phyloP scores from a whole-genome alignment of 2,888 invertebrate species.

The Micoletzkya japonica region DNA sequence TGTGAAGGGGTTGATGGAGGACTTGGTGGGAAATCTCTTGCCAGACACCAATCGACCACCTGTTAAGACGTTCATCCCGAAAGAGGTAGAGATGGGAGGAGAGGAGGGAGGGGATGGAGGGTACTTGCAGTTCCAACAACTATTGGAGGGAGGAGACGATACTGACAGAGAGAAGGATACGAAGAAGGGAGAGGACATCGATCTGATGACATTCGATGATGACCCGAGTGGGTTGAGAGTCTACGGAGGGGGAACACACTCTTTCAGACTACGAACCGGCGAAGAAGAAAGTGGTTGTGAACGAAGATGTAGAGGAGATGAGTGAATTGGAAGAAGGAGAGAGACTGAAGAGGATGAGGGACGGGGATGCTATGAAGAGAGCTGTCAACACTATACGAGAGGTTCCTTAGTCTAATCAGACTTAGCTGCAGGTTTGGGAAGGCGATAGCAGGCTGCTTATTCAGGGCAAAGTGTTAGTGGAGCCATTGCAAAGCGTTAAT shows the following conservation, averaged over 20 bases:
- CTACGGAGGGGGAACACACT: not conserved
- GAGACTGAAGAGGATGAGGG: conserved; percentile 28
- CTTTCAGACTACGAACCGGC: too few relatives aligned
- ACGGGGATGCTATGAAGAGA: too few relatives aligned
- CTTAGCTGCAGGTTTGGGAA: too few relatives aligned
- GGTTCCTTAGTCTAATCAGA: too few relatives aligned
- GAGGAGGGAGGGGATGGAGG: not conserved
- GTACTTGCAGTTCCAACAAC: not conserved
- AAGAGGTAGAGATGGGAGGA: not conserved
- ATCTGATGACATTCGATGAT: conserved; percentile 20
- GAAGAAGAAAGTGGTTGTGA: conserved; percentile 19
- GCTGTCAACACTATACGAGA: too few relatives aligned
- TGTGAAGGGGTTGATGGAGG: conserved; percentile 31
- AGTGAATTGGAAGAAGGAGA: conserved; percentile 35
- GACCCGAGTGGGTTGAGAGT: not conserved
- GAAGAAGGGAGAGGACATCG: conserved; percentile 22
- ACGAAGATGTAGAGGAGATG: conserved; percentile 20
- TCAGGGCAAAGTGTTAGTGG: conserved; percentile 28
- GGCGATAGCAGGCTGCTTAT: not conserved
- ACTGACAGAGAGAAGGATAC: conserved; percentile 38
- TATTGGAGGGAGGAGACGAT: conserved; percentile 35
- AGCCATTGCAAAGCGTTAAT: conserved; percentile 16
- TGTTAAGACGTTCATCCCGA: conserved; percentile 12
- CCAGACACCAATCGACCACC: not conserved
- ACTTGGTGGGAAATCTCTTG: conserved; percentile 23